These are phyloP conservation scores for Adelognathus sp. DNA, from an alignment of 2,888 invertebrate species.

Conservation along the genomic window DNA sequence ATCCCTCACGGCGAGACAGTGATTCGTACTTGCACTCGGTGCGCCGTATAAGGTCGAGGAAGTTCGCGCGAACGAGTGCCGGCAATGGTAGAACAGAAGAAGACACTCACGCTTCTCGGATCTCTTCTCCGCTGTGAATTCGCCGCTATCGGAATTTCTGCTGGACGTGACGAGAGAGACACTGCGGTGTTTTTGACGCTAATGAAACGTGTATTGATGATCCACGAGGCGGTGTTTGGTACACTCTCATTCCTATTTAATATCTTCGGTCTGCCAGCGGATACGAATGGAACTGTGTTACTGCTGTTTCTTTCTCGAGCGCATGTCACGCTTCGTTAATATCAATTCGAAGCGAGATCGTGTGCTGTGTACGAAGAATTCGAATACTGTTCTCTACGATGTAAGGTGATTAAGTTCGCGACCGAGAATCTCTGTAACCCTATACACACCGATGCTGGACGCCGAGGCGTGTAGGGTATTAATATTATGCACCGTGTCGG, in stretches of 20 bases:
- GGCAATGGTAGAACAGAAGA: constrained; percentile 14
- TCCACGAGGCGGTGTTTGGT: neutral
- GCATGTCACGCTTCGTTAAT: constrained; percentile 11
- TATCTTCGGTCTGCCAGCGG: neutral
- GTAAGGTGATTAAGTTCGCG: constrained; percentile 27
- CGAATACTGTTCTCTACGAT: constrained; percentile 25
- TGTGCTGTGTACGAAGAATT: neutral
- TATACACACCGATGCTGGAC: constrained; percentile 51
- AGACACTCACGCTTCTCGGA: constrained; percentile 22
- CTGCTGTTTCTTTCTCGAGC: neutral
- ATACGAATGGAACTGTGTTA: neutral
- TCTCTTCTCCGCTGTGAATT: neutral
- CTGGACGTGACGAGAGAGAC: neutral
- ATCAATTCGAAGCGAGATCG: neutral
- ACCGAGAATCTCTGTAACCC: constrained; percentile 43
- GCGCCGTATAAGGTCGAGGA: constrained; percentile 43
- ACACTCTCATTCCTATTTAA: neutral
- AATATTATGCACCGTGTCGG: constrained; percentile 66
- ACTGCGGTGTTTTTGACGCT: constrained; percentile 7
- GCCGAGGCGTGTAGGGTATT: constrained; percentile 34
- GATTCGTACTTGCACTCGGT: constrained; percentile 32
- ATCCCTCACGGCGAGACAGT: constrained; percentile 8
- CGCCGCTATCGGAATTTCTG: constrained; percentile 19
- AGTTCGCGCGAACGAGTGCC: constrained; percentile 35
- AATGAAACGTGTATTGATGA: constrained; percentile 50